Evolutionary conservation across 2,797 vertebrate species (phyloP).

Genomic region (Erethizon dorsatum): DNA sequence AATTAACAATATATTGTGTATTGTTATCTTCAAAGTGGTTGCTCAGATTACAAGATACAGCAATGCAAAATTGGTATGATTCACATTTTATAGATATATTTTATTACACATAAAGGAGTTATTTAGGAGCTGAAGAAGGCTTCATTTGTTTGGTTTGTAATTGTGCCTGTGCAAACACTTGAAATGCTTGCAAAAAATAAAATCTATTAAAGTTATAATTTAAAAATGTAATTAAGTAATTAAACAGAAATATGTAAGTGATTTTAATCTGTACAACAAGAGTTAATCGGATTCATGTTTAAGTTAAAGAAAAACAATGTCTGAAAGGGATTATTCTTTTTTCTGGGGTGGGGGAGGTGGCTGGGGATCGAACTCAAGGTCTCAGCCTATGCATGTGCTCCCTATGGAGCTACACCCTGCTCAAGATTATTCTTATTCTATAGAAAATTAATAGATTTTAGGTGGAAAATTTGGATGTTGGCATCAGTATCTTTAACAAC

Average conservation of each 20-base stretch:
- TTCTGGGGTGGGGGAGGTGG: no score
- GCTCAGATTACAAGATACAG: no score
- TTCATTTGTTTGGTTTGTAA: constrained; percentile 4
- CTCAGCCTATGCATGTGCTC: no score
- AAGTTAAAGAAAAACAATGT: background rate
- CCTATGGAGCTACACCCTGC: background rate
- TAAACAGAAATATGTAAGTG: background rate
- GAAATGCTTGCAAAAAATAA: constrained; percentile 50
- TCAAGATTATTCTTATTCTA: background rate
- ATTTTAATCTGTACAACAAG: constrained; percentile 33
- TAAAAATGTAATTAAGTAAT: constrained; percentile 29
- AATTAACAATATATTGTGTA: no score
- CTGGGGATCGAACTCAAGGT: background rate
- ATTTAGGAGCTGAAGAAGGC: background rate
- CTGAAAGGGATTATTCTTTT: background rate
- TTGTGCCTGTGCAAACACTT: background rate
- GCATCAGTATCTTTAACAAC: constrained; percentile 42
- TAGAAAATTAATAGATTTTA: constrained; percentile 20
- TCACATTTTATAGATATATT: background rate
- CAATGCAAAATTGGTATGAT: background rate
- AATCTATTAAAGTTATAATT: constrained; percentile 4
- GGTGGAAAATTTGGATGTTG: background rate
- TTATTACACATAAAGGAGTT: constrained; percentile 28
- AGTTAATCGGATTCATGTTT: constrained; percentile 1
- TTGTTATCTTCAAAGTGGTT: no score